Evolutionary conservation across 2,113 vertebrate genomes (phyloP).

Genomic region (Polypterus bichir): DNA sequence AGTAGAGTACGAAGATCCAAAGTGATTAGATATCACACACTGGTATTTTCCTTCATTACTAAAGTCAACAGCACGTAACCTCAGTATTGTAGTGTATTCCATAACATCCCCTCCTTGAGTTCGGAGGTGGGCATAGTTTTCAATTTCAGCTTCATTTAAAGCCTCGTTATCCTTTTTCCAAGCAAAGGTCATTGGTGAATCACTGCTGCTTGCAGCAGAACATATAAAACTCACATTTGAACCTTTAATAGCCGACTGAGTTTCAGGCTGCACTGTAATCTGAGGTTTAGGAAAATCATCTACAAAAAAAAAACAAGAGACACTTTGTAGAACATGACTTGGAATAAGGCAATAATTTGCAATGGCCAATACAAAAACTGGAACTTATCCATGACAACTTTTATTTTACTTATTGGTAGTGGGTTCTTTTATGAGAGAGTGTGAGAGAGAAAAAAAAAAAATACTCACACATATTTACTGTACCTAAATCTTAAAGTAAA

Average conservation of each 20-base stretch:
- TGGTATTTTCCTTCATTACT: conserved; percentile 85
- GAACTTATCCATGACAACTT: neutral
- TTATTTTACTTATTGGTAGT: no score
- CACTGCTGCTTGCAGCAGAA: conserved; percentile 89
- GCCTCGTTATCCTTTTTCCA: conserved; percentile 96
- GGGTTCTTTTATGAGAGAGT: no score
- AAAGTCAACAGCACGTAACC: conserved; percentile 73
- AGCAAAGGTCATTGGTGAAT: conserved; percentile 91
- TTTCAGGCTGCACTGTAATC: conserved; percentile 92
- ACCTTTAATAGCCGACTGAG: conserved; percentile 78
- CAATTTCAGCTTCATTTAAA: conserved; percentile 74
- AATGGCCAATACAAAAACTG: conserved; percentile 8
- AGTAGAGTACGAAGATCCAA: conserved; percentile 84
- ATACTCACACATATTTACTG: no score
- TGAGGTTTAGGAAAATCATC: conserved; percentile 96
- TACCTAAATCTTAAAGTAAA: no score
- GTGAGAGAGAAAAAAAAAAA: no score
- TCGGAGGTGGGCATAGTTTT: conserved; percentile 81
- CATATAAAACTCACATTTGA: conserved; percentile 86
- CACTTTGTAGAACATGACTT: neutral
- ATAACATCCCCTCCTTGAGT: conserved; percentile 71
- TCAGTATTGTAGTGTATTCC: conserved; percentile 83
- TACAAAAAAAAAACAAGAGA: conserved; percentile 33
- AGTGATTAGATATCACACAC: conserved; percentile 97
- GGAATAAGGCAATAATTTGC: conserved; percentile 3